Percentiles rank a stretch among this genome's conserved stretches.
phyloP scores from a whole-genome alignment of 2,888 invertebrate species.

The Drosophila eohydei region DNA sequence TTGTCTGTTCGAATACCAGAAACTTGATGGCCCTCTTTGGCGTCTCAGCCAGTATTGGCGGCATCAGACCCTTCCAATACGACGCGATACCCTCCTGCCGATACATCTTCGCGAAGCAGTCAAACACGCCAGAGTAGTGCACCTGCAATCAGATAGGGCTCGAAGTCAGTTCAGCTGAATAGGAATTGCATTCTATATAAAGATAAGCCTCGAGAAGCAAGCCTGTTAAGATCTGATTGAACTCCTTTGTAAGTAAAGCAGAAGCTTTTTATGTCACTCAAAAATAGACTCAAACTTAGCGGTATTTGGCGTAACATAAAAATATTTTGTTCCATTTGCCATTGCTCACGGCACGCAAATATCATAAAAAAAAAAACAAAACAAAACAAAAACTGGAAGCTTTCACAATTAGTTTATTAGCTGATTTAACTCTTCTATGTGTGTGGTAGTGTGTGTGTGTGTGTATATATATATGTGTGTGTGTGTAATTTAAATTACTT shows the following conservation, averaged over 20 bases:
- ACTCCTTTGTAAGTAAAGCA: no score
- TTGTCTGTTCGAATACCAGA: constrained; percentile 97
- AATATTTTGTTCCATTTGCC: background rate
- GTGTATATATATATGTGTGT: background rate
- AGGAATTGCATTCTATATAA: no score
- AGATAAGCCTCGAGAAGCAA: no score
- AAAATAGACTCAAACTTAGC: background rate
- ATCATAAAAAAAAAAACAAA: background rate
- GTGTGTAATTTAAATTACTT: constrained; percentile 18
- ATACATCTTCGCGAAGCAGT: constrained; percentile 96
- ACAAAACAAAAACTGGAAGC: constrained; percentile 15
- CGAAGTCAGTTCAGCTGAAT: background rate
- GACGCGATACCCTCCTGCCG: constrained; percentile 92
- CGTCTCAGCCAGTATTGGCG: constrained; percentile 96
- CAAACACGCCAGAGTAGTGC: constrained; percentile 91
- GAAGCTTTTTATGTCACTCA: no score
- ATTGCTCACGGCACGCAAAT: constrained; percentile 16
- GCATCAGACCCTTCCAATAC: constrained; percentile 97
- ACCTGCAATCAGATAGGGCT: constrained; percentile 54
- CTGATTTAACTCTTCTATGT: constrained; percentile 12
- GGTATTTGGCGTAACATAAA: background rate
- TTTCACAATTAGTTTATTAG: constrained; percentile 5
- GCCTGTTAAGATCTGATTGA: no score
- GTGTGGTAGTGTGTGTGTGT: background rate
- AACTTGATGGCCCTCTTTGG: constrained; percentile 98